Conservation (phyloP, 2,888 invertebrate species). For the Dione vanillae region DNA sequence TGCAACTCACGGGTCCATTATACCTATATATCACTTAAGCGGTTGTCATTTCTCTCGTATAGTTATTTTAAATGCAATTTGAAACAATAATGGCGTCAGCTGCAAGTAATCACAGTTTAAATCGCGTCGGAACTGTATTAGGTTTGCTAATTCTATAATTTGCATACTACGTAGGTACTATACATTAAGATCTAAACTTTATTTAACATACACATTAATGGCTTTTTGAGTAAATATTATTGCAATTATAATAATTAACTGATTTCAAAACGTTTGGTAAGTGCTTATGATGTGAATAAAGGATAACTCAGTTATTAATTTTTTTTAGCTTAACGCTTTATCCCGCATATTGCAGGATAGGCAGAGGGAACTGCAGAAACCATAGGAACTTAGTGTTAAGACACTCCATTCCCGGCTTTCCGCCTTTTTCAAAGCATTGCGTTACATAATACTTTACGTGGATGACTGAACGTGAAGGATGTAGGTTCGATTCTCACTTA, state of each 20-base stretch:
- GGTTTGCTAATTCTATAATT: slow-evolving; percentile 53
- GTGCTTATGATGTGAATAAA: too few species aligned
- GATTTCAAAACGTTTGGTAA: background rate
- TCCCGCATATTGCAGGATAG: too few species aligned
- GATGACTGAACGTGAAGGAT: too few species aligned
- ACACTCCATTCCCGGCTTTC: too few species aligned
- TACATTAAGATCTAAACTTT: slow-evolving; percentile 39
- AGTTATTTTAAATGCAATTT: slow-evolving; percentile 50
- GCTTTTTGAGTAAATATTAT: slow-evolving; percentile 27
- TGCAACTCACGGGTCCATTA: background rate
- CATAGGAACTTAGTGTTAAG: too few species aligned
- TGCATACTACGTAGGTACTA: slow-evolving; percentile 45
- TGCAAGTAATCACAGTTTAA: slow-evolving; percentile 54
- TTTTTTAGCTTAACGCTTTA: too few species aligned
- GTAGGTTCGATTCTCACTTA: too few species aligned
- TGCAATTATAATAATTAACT: slow-evolving; percentile 7
- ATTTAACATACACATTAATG: slow-evolving; percentile 40
- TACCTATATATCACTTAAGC: background rate
- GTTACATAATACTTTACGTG: too few species aligned
- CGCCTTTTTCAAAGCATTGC: too few species aligned
- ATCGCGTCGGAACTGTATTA: slow-evolving; percentile 48
- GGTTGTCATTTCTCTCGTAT: slow-evolving; percentile 10
- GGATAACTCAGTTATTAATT: too few species aligned
- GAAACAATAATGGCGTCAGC: slow-evolving; percentile 53
- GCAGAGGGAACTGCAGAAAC: too few species aligned